Evolutionary conservation across 2,113 vertebrate species (phyloP), one percentile per base, ranked within the genome.

Genomic region (Pardalotus punctatus): DNA sequence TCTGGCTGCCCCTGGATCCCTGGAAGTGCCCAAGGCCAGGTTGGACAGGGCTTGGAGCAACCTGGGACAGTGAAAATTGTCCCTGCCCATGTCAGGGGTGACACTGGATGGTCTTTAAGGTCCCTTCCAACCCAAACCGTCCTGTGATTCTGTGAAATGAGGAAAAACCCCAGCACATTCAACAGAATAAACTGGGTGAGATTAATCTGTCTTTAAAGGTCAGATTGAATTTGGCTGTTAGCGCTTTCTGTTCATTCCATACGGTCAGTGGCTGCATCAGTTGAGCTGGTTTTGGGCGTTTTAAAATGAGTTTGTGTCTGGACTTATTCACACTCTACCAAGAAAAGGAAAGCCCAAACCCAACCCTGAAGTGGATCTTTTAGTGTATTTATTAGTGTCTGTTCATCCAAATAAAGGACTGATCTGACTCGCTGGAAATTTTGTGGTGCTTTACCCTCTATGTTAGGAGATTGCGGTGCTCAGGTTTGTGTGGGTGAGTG

Each of bases 371-470:
- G 45, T 81, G 27, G 60, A 4, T 78, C 45, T 95, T 82, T 24
- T 48, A 62, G 61, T 7, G 33, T 48, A 7, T 29, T 62, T 83
- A 27, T 50, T 54, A 47, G 62, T 67, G 70, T 24, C 53, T 78
- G 77, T 94, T 88, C 93, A 94, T 95, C 87, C 90, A 93, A 64
- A 24, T 48, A 38, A 61, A 69, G 47, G 88, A 24, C 93, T 92
- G 96, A 81, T 96, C 90, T 97, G 96, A 96, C 79, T 95, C 0
- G 92, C 67, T 96, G 93, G 91, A 96, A 94, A 95, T 94, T 95
- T 42, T 71, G 61, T 85, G 96, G 92, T 91, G 69, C 69, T 95
- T 96, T 94, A 95, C 97, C 73, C 10, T 72, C 9, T 13, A 1
- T 45, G 1, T 70, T 64, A 5, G 0, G 33, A 94, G 89, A 38